Evolutionary conservation across 2,797 vertebrate species (phyloP), one percentile per base, ranked within the genome.

Genomic region (Semaprochilodus insignis): DNA sequence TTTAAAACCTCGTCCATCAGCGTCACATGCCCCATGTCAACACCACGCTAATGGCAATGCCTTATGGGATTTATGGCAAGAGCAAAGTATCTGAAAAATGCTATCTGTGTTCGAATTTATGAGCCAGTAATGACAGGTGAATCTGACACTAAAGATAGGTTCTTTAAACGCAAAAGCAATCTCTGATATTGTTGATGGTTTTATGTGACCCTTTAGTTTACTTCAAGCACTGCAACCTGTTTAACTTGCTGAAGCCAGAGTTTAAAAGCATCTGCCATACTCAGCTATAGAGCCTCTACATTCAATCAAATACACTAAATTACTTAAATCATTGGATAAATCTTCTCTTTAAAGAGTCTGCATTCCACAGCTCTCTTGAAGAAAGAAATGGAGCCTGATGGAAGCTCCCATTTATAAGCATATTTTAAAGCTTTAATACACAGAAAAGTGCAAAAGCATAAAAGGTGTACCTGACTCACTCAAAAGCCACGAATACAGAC

Each of bases 1-100:
- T 92, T 93, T 90, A 91, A 93, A 93, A 85, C 82, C 52, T 79
- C 85, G 89, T 93, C 91, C 80, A 84, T 93, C 92, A 89, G 85
- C 76, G 81, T 85, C 76, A 60, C 83, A 81, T 82, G 71, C 81
- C 71, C 71, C 77, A 25, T 83, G 66, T 87, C 85, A 84, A 70
- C 79, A 74, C 83, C 72, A 57, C n/a, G 83, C 88, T 92, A 91
- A 91, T 89, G 83, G 89, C 81, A 93, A 90, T 71, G 77, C 69
- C 86, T 88, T 84, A 74, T 80, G 86, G 78, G 87, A 88, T 93
- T 78, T 87, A 89, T 88, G 81, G 80, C 83, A 83, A 78, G 77
- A 78, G 83, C 27, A 84, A 62, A 66, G 51, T 75, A 81, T 87
- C 74, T 55, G 25, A 34, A 86, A 87, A 85, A 89, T 86, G 67